Evolutionary conservation across 2,797 vertebrate genomes (phyloP).

Genomic region (Myioborus melanocephalus): DNA sequence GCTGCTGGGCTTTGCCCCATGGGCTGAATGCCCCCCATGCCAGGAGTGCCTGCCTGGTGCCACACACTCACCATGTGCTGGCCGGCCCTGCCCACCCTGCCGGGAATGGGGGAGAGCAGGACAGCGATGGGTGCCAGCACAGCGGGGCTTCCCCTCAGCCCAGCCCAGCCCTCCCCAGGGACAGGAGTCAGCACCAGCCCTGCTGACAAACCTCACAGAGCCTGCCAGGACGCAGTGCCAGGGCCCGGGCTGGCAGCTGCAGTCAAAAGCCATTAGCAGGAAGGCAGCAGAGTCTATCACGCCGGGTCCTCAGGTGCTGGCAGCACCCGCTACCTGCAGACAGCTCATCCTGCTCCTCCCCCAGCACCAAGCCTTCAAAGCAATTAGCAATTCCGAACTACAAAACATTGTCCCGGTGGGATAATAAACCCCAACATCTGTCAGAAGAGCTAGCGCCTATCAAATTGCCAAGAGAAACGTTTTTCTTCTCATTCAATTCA

Average conservation of each 20-base stretch:
- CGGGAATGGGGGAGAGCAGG: fast-evolving
- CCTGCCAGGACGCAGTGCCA: not conserved
- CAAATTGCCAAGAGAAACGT: constrained; percentile 80
- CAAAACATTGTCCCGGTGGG: constrained; percentile 72
- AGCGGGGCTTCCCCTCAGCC: fast-evolving
- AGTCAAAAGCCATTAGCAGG: not conserved
- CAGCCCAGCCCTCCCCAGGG: not conserved
- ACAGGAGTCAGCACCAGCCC: not conserved
- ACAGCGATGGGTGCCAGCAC: not conserved
- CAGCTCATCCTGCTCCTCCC: constrained; percentile 26
- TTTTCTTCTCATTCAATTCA: constrained; percentile 77
- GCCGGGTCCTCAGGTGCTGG: not conserved
- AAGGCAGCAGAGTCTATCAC: not conserved
- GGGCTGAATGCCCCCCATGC: not conserved
- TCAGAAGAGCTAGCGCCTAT: constrained; percentile 75
- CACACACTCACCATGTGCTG: fast-evolving
- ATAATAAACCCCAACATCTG: constrained; percentile 81
- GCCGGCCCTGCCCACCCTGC: not conserved
- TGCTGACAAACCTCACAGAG: not conserved
- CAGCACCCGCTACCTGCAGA: not conserved
- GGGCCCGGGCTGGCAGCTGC: not conserved
- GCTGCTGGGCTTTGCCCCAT: not conserved
- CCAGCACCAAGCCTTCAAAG: constrained; percentile 48
- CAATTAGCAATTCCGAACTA: constrained; percentile 77
- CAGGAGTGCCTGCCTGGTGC: not conserved